phyloP scores from a whole-genome alignment of 1,140 invertebrate genomes.

The Vollenhovia emeryi region DNA sequence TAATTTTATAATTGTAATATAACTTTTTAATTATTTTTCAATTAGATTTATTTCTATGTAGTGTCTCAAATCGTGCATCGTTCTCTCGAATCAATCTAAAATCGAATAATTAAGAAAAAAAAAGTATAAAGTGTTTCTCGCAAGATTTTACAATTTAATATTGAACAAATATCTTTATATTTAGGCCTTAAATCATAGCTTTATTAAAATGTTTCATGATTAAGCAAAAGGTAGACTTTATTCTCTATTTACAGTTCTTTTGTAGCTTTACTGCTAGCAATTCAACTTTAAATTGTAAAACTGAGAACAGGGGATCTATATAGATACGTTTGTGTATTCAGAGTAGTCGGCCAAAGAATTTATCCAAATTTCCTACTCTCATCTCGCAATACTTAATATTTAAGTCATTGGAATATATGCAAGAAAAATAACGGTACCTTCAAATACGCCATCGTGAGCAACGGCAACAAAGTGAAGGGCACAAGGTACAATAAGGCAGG shows the following conservation, averaged over 20 bases:
- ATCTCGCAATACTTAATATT: background rate
- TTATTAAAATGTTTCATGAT: no score
- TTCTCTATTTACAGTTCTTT: background rate
- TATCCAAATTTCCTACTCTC: background rate
- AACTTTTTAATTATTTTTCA: background rate
- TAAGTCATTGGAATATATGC: background rate
- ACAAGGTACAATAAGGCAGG: conserved; percentile 98
- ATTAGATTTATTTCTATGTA: background rate
- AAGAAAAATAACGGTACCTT: conserved; percentile 89
- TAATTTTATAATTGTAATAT: background rate
- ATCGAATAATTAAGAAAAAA: no score
- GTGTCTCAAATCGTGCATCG: background rate
- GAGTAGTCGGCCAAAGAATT: background rate
- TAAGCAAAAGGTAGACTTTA: background rate
- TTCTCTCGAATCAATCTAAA: background rate
- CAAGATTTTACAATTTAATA: no score
- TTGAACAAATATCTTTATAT: no score
- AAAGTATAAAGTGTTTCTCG: no score
- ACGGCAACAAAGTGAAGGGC: conserved; percentile 97
- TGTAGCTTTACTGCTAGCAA: no score
- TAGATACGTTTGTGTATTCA: background rate
- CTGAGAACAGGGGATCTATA: no score
- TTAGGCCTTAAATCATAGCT: no score
- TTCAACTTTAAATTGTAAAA: no score
- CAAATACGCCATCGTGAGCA: conserved; percentile 98